Base-by-base conservation (phyloP, 2,113 vertebrate species). In the Euleptes europaea region DNA sequence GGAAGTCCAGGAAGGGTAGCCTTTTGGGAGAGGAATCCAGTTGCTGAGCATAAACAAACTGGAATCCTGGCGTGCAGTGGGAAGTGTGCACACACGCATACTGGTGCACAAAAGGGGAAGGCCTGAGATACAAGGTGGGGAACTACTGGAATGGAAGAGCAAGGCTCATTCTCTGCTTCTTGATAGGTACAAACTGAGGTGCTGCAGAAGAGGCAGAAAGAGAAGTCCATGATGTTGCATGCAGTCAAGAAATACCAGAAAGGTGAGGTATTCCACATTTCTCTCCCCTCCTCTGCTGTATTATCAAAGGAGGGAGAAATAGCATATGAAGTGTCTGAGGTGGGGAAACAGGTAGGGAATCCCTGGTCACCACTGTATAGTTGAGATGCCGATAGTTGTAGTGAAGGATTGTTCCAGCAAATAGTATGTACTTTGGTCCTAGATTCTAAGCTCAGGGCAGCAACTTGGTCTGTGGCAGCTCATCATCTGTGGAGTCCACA, bases 211-310 rank as follows among this genome's bases (percentile, higher is more conserved):
- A 98, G 99, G 83, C 98, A 99, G 92, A 98, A 95, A 84, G 98
- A 98, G 94, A 99, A 99, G 92, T 97, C 97, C 77, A 97, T 97
- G 6, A 98, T 99, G 98, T 97, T 99, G 97, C 93, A 94, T 1
- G 97, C 98, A 79, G 97, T 99, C 33, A 99, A 99, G 95, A 99
- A 97, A 88, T 99, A 99, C 71, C 98, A 99, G 95, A 99, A 99
- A 97, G 98, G 98, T 99, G 65, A 85, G 90, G 67, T 44, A 35
- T 14, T 80, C 33, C 15, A 33, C n/a, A 2, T 63, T 31, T 33
- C 47, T 5, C 6, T 38, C 4, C 51, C 15, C 31, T 31, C n/a
- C 44, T 23, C 13, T 33, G 33, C 10, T 63, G 17, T 83, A 3
- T 42, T 23, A 40, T 9, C 13, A 72, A 40, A 35, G 66, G 47